These are phyloP conservation scores for Anarhynchus alexandrinus DNA, from an alignment of 2,113 vertebrate species.

Conservation along the genomic window DNA sequence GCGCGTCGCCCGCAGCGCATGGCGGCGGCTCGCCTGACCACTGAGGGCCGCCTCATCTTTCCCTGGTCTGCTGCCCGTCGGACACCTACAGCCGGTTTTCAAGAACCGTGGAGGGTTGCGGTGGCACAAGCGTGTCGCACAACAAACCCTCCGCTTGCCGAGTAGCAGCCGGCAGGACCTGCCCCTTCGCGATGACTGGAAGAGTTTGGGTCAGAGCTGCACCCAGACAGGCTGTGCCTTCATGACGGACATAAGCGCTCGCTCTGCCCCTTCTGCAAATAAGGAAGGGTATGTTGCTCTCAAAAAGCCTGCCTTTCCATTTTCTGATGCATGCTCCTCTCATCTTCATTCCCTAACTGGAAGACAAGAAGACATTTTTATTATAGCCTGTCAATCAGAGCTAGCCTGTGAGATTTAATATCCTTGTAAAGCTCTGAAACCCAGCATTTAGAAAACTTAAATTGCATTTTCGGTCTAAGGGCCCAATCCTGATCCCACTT, in stretches of 20 bases:
- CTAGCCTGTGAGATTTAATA: neutral
- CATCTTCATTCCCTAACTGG: neutral
- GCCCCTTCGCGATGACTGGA: too few relatives aligned
- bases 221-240: rapidly evolving
- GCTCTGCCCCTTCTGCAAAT: rapidly evolving
- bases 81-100: rapidly evolving
- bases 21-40: rapidly evolving
- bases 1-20: neutral
- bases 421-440: neutral
- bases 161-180: neutral
- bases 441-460: neutral
- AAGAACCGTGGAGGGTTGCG: rapidly evolving
- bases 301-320: neutral
- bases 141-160: rapidly evolving
- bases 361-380: neutral
- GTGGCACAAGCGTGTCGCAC: rapidly evolving
- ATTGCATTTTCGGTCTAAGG: neutral
- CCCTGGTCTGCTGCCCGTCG: rapidly evolving
- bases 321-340: neutral
- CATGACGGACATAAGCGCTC: rapidly evolving
- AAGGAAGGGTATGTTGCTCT: too few relatives aligned
- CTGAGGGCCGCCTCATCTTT: neutral
- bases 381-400: neutral
- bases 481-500: neutral
- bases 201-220: neutral